Conservation (phyloP, 2,113 vertebrate genomes). For the Carettochelys insculpta region DNA sequence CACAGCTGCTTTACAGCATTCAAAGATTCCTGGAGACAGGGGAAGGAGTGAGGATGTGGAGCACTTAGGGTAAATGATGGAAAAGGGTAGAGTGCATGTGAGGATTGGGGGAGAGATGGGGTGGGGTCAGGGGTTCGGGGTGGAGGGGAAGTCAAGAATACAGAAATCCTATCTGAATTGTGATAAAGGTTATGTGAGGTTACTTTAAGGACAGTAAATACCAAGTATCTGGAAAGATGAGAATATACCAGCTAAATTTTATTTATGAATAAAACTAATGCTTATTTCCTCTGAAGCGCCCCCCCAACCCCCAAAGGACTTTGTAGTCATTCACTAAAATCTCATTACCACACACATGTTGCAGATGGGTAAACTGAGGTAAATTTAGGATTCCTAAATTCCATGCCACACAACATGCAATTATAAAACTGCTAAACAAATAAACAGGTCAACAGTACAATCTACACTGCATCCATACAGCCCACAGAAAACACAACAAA, state of each 20-base stretch:
- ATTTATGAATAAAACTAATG: too few species aligned
- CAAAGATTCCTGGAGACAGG: too few species aligned
- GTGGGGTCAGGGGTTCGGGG: too few species aligned
- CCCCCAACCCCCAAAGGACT: neutral
- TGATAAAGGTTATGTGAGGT: neutral
- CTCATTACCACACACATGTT: neutral
- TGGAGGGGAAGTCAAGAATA: neutral
- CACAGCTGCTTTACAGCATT: too few species aligned
- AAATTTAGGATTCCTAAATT: neutral
- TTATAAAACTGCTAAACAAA: neutral
- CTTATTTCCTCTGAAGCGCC: neutral
- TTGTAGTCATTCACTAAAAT: neutral
- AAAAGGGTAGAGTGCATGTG: too few species aligned
- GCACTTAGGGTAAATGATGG: too few species aligned
- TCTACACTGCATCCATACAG: neutral
- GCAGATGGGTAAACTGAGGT: neutral
- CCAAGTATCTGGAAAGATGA: conserved; percentile 36
- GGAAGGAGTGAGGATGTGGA: too few species aligned
- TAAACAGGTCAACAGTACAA: neutral
- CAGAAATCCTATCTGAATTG: conserved; percentile 24
- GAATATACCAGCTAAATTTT: conserved; percentile 15
- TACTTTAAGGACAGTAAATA: conserved; percentile 1
- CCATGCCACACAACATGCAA: neutral
- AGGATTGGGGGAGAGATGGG: too few species aligned
- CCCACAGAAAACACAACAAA: neutral